Conservation (phyloP, 2,113 vertebrate species). For the Ornithorhynchus anatinus region DNA sequence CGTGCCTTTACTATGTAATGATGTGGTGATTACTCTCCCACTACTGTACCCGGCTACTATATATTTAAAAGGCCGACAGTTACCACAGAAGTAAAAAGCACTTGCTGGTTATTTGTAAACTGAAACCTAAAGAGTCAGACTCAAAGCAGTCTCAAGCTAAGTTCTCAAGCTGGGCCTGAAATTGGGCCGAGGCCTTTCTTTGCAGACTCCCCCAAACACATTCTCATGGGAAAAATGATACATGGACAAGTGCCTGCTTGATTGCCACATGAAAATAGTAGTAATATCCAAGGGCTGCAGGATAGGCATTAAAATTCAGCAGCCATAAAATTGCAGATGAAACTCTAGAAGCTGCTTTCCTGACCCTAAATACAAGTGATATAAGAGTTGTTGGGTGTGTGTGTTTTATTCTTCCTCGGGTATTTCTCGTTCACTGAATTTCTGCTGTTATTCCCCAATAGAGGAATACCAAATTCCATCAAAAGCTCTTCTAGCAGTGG, state of each 20-base stretch:
- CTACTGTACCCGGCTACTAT: constrained; percentile 2
- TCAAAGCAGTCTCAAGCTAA: not conserved
- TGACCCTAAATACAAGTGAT: not conserved
- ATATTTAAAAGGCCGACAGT: not conserved
- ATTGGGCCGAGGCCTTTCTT: not conserved
- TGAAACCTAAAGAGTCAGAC: not conserved
- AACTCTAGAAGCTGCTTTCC: not conserved
- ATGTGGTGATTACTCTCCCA: constrained; percentile 27
- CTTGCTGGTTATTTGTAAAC: not conserved
- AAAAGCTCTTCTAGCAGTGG: not conserved
- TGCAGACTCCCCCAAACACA: not conserved
- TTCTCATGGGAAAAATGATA: not conserved
- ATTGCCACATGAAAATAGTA: not conserved
- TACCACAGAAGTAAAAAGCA: not conserved
- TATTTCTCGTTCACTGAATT: not conserved
- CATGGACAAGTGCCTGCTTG: not conserved
- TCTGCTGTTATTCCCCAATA: not conserved
- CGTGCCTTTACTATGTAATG: constrained; percentile 1
- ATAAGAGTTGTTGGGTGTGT: not conserved
- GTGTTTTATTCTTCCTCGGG: not conserved
- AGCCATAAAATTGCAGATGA: not conserved
- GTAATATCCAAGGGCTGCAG: not conserved
- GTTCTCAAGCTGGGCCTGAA: not conserved
- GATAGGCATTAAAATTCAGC: not conserved
- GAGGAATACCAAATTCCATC: not conserved